Base-by-base conservation (phyloP, 2,797 vertebrate genomes). In the Nyctibius grandis region DNA sequence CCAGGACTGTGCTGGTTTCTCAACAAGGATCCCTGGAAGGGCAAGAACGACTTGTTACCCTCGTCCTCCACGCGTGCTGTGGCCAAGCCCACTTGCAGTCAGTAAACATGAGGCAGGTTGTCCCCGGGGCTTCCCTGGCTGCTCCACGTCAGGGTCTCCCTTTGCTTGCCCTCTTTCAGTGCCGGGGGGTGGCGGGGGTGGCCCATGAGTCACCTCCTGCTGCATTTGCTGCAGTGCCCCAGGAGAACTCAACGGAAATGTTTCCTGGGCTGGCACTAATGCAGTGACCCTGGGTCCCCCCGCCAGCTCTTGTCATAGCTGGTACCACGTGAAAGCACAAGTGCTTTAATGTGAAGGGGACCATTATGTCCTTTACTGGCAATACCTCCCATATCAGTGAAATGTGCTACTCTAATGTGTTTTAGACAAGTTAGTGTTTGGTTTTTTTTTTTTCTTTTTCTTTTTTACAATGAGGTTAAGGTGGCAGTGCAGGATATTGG, bases 21-120 rank as follows among this genome's bases (percentile, higher is more conserved):
- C 15, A 11, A 12, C 33, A 31, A 28, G 36, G 20, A 31, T 36
- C 38, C 31, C 50, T 4, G 2, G 34, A 75, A 75, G 51, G 48
- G 15, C 31, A 50, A 12, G 28, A 34, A 18, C 0, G 2, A 70
- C 38, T 44, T 15, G 28, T 26, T 68, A 12, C 29, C 16, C 34
- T 13, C 0, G 0, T 53, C 40, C 70, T 26, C 10, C 36, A 16
- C 0, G 2, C 13, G 1, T 10, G 9, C 51, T 45, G 47, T 4
- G 12, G 42, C 56, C 51, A 12, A 4, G 20, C 2, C 1, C 0
- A 0, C 29, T 23, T 10, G 13, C 47, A 38, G 22, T 7, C 21
- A 11, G 19, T 29, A 33, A 12, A 40, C 5, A 2, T 1, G 4
- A 44, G 26, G 17, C 2, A 1, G 14, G 36, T 29, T 34, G 6